These are phyloP conservation scores for Pyrgilauda ruficollis DNA, from an alignment of 2,113 vertebrate genomes.

Conservation along the genomic window DNA sequence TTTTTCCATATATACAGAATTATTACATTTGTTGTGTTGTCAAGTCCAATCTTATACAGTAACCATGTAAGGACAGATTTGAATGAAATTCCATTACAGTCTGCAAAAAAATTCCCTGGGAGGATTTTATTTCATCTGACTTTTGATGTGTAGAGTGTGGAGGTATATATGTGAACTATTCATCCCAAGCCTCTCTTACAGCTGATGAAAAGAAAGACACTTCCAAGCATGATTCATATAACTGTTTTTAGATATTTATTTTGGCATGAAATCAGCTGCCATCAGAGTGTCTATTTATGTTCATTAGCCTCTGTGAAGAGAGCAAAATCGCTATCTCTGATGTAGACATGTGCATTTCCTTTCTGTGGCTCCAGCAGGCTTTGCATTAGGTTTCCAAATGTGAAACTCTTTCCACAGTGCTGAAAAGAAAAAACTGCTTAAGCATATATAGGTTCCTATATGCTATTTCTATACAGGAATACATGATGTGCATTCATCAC, in stretches of 20 bases:
- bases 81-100: not conserved
- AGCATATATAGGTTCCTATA: not conserved
- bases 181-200: not conserved
- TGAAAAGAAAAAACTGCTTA: not conserved
- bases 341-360: not conserved
- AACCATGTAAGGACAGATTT: not conserved
- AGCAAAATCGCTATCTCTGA: not conserved
- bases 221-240: not conserved
- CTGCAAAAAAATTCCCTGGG: not conserved
- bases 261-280: not conserved
- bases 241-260: not conserved
- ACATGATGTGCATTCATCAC: not conserved
- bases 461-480: not conserved
- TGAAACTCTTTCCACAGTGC: not conserved
- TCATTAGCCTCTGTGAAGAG: not conserved
- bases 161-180: not conserved
- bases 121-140: not conserved
- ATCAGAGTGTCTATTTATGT: not conserved
- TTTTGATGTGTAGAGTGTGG: not conserved
- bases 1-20: not conserved
- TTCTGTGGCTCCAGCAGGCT: not conserved
- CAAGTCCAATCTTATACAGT: not conserved
- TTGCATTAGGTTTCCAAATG: not conserved
- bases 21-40: not conserved
- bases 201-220: not conserved